Conservation (phyloP, 2,113 vertebrate species). For the Rhegmatorhina hoffmannsi region DNA sequence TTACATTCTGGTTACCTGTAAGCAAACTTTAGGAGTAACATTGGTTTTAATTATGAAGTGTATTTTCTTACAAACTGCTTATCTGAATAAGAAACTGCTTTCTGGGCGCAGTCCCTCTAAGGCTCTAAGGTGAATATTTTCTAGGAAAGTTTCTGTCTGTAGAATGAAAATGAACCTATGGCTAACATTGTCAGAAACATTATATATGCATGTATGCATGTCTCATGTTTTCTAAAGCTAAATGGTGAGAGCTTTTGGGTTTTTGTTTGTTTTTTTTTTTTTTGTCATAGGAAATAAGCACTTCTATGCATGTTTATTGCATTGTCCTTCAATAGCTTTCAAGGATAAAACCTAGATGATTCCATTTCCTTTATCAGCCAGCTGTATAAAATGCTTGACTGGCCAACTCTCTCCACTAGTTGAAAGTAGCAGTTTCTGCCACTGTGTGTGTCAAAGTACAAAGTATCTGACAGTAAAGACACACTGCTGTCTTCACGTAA, state of each 20-base stretch:
- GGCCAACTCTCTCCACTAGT: background rate
- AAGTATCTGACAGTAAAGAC: background rate
- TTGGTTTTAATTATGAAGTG: background rate
- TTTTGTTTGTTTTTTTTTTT: background rate
- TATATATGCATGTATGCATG: background rate
- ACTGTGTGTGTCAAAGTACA: background rate
- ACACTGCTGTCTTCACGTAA: background rate
- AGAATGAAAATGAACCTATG: background rate
- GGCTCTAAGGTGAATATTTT: background rate
- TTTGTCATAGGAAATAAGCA: background rate
- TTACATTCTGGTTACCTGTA: background rate
- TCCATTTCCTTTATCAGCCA: background rate
- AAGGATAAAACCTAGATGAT: background rate
- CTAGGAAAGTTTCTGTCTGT: background rate
- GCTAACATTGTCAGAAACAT: background rate
- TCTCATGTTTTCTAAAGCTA: background rate
- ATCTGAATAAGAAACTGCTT: background rate
- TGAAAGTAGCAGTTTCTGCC: background rate
- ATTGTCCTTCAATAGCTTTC: background rate
- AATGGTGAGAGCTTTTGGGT: background rate
- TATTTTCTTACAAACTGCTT: background rate
- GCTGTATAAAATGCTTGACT: background rate
- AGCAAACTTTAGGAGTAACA: background rate
- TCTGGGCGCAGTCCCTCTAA: background rate
- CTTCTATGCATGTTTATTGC: background rate